Evolutionary conservation across 2,113 vertebrate genomes (phyloP), one percentile per base, ranked within the genome.

Genomic region (Empidonax traillii): DNA sequence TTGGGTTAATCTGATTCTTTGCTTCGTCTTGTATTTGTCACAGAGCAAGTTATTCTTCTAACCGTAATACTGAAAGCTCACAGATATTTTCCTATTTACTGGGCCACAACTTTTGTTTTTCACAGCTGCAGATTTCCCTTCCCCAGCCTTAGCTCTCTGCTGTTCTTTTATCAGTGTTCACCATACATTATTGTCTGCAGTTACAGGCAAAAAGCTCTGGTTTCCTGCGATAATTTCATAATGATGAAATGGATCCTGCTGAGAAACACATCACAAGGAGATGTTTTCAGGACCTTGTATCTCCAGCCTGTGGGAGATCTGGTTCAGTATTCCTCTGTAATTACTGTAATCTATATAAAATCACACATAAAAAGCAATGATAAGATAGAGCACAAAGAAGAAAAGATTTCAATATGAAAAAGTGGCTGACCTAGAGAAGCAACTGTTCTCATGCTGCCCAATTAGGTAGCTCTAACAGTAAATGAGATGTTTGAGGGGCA

Each of bases 1-100:
- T 65, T 77, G 49, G 39, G 47, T 94, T 91, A 88, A 96, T 95
- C 58, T 65, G 75, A 95, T 92, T 91, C 44, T 80, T 92, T 68
- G 55, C 63, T 89, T 89, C 0, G 0, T 71, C 69, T 58, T 76
- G 2, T 56, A 72, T 93, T 93, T 73, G 62, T 74, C 73, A 94
- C 39, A 82, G 51, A 94, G 19, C 28, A 84, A 89, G 65, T 88
- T 76, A 73, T 82, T 91, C 27, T 82, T 89, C n/a, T 83, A 69
- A 91, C 41, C 8, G 5, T 89, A 90, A 71, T 27, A 75, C 0
- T 66, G 62, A 82, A 84, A 90, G 62, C 59, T 84, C 72, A 78
- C 83, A 89, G 63, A 68, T 71, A 92, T 61, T 49, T 82, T 66
- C 43, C 49, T 65, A 59, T 58, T 80, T 73, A 59, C 51, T 74